phyloP scores from a whole-genome alignment of 1,140 invertebrate genomes.

The Bilobella aurantiaca region DNA sequence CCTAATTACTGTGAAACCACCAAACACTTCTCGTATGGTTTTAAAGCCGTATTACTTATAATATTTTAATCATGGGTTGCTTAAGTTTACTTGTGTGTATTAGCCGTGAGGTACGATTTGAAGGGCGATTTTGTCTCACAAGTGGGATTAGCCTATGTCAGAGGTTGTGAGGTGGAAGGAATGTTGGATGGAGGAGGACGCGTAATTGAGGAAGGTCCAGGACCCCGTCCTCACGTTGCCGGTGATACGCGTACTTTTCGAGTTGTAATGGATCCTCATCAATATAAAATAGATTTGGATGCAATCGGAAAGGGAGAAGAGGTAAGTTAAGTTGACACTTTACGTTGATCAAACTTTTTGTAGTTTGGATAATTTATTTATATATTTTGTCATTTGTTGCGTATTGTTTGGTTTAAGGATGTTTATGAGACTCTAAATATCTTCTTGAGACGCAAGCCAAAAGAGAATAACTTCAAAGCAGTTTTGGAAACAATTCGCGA shows the following conservation, averaged over 20 bases:
- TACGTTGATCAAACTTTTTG: no score
- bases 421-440: conserved; percentile 97
- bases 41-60: conserved; percentile 25
- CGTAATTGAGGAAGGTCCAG: conserved; percentile 93
- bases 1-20: conserved; percentile 78
- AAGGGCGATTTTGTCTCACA: conserved; percentile 75
- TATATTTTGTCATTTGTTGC: no score
- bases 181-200: conserved; percentile 93
- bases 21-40: conserved; percentile 60
- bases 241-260: conserved; percentile 86
- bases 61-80: conserved; percentile 12
- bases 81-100: conserved; percentile 28
- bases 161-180: conserved; percentile 97
- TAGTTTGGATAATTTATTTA: no score
- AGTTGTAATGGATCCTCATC: conserved; percentile 90
- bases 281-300: conserved; percentile 89
- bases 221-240: conserved; percentile 69
- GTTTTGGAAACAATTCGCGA: conserved; percentile 96
- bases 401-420: no score
- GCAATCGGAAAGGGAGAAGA: conserved; percentile 60
- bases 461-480: conserved; percentile 99
- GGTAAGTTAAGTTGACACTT: conserved; percentile 39
- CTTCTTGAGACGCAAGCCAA: conserved; percentile 91
- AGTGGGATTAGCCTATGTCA: conserved; percentile 79
- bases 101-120: conserved; percentile 67